Conservation (phyloP, 2,797 vertebrate species). For the Gila robusta region DNA sequence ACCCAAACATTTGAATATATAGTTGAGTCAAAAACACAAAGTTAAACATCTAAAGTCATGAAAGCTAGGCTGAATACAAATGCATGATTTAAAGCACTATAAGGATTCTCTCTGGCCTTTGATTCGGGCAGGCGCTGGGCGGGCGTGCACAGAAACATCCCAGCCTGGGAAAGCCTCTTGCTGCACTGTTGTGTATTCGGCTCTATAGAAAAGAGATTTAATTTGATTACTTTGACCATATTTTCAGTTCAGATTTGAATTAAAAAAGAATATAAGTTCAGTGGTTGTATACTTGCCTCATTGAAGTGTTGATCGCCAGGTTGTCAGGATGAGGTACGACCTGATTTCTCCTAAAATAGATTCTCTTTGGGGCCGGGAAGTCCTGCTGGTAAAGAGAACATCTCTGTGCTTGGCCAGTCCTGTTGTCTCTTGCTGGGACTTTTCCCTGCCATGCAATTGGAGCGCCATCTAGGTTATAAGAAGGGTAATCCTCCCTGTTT, state of each 20-base stretch:
- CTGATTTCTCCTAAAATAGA: slow-evolving; percentile 63
- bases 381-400: slow-evolving; percentile 77
- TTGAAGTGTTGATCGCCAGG: slow-evolving; percentile 78
- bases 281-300: slow-evolving; percentile 70
- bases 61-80: neutral
- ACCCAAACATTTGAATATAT: no score
- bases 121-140: slow-evolving; percentile 11
- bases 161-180: slow-evolving; percentile 75
- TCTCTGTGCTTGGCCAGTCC: slow-evolving; percentile 29
- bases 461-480: slow-evolving; percentile 56
- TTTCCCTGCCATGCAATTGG: slow-evolving; percentile 56
- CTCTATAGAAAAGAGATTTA: slow-evolving; percentile 65
- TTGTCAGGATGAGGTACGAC: slow-evolving; percentile 78
- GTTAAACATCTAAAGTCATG: no score
- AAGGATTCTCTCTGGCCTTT: neutral
- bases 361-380: slow-evolving; percentile 67
- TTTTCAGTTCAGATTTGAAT: neutral
- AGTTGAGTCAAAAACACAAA: no score
- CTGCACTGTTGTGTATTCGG: slow-evolving; percentile 75
- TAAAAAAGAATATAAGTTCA: neutral
- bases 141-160: slow-evolving; percentile 61
- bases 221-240: neutral
- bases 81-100: neutral
- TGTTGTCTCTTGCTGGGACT: slow-evolving; percentile 13
- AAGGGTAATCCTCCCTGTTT: slow-evolving; percentile 67